Conservation (phyloP, 2,113 vertebrate genomes). For the Elachura formosa region DNA sequence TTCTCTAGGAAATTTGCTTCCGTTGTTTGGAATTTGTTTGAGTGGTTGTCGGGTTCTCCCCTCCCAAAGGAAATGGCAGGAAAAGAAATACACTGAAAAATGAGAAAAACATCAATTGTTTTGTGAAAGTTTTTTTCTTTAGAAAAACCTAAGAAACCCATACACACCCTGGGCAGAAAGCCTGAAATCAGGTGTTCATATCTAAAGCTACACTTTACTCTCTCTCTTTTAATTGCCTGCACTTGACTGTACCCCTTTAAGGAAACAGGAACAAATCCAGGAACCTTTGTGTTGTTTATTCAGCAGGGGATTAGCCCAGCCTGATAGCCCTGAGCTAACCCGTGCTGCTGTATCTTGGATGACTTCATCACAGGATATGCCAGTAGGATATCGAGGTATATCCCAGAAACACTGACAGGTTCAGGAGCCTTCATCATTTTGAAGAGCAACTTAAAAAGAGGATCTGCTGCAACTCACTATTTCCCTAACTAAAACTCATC, state of each 20-base stretch:
- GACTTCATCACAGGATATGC: background rate
- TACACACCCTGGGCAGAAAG: background rate
- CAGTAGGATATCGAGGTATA: background rate
- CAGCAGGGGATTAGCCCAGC: slow-evolving; percentile 27
- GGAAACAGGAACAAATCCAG: slow-evolving; percentile 56
- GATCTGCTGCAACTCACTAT: background rate
- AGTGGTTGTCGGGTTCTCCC: slow-evolving; percentile 51
- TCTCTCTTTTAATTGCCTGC: slow-evolving; percentile 10
- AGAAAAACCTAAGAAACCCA: background rate
- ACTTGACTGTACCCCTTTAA: slow-evolving; percentile 19
- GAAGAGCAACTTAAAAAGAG: background rate
- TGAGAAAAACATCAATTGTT: slow-evolving; percentile 27
- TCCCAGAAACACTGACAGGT: background rate
- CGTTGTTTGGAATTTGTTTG: slow-evolving; percentile 46
- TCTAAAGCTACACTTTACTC: background rate
- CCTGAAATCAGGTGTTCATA: slow-evolving; percentile 3
- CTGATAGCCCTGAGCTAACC: slow-evolving; percentile 3
- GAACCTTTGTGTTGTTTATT: slow-evolving; percentile 38
- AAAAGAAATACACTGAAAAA: slow-evolving; percentile 16
- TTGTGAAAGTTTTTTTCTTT: background rate
- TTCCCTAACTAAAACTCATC: background rate
- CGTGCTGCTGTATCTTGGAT: background rate
- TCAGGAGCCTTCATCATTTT: background rate
- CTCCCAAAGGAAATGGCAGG: slow-evolving; percentile 4
- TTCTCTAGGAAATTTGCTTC: slow-evolving; percentile 10